A percentile compares a stretch with the other conserved stretches of the same genome.
Evolutionary conservation across 2,797 vertebrate species (phyloP).

Genomic region (Tadarida brasiliensis): DNA sequence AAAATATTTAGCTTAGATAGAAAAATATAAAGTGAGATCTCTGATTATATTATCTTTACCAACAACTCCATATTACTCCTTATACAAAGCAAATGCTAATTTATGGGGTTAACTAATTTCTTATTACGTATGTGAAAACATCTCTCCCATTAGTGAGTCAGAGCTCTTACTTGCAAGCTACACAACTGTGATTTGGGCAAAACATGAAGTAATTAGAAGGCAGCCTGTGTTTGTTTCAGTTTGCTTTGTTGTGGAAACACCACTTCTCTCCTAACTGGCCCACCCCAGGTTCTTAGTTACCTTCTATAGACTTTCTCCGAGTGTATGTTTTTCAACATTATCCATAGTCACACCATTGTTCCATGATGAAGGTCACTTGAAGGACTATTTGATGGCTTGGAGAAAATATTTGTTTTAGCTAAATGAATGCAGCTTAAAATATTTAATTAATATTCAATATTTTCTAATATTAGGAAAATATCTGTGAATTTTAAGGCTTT

Average conservation of each 20-base stretch:
- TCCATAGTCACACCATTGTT: background rate
- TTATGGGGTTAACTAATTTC: background rate
- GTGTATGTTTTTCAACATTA: background rate
- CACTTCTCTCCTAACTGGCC: background rate
- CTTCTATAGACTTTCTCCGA: constrained; percentile 42
- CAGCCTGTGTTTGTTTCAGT: constrained; percentile 6
- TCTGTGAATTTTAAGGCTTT: background rate
- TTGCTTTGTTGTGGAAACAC: constrained; percentile 62
- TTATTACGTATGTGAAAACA: background rate
- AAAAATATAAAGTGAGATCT: constrained; percentile 6
- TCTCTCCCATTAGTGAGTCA: background rate
- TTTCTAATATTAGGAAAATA: background rate
- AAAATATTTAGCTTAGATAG: background rate
- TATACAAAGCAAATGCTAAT: constrained; percentile 15
- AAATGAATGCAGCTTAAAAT: constrained; percentile 41
- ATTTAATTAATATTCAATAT: background rate
- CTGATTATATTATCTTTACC: background rate
- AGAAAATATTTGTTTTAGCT: constrained; percentile 49
- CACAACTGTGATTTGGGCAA: background rate
- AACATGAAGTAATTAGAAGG: background rate
- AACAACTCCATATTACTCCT: background rate
- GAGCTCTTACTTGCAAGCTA: background rate
- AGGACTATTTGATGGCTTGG: background rate
- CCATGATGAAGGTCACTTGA: background rate
- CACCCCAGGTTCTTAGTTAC: constrained; percentile 33